Evolutionary conservation across 1,140 invertebrate species (phyloP).

Genomic region (Drosophila ambigua): DNA sequence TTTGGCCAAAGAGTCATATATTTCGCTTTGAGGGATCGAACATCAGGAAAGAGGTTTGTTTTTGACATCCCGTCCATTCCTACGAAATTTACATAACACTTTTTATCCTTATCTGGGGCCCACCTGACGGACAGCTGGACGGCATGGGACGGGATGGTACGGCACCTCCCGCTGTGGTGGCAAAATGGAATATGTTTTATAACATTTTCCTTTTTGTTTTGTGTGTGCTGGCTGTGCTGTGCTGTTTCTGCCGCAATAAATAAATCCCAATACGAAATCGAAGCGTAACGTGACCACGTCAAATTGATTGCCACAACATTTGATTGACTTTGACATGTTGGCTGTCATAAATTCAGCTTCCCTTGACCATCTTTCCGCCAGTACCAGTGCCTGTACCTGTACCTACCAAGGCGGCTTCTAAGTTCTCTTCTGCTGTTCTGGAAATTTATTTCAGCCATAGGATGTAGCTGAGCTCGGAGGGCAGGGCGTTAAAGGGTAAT

Average conservation of each 20-base stretch:
- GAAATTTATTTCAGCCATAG: constrained; percentile 9
- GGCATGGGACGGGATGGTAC: neutral
- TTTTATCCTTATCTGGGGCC: constrained; percentile 73
- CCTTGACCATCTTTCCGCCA: constrained; percentile 22
- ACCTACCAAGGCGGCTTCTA: constrained; percentile 36
- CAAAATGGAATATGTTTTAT: constrained; percentile 78
- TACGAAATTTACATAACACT: constrained; percentile 80
- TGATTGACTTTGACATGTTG: constrained; percentile 83
- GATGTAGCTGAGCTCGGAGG: neutral
- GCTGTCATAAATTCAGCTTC: constrained; percentile 74
- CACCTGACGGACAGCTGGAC: constrained; percentile 63
- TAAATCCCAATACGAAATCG: constrained; percentile 65
- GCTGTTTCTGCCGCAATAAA: constrained; percentile 65
- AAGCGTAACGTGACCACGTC: constrained; percentile 71
- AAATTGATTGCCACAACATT: constrained; percentile 83
- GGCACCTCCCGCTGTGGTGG: constrained; percentile 62
- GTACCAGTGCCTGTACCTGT: constrained; percentile 8
- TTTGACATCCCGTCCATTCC: constrained; percentile 62
- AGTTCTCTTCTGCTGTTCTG: constrained; percentile 15
- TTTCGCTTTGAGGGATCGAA: constrained; percentile 54
- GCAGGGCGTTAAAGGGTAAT: neutral
- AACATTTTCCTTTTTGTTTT: constrained; percentile 45
- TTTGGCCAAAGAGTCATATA: constrained; percentile 77
- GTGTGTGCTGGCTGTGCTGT: constrained; percentile 22
- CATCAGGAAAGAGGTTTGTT: constrained; percentile 47